Base-by-base conservation (phyloP, 2,797 vertebrate genomes). In the Channallabes apus region DNA sequence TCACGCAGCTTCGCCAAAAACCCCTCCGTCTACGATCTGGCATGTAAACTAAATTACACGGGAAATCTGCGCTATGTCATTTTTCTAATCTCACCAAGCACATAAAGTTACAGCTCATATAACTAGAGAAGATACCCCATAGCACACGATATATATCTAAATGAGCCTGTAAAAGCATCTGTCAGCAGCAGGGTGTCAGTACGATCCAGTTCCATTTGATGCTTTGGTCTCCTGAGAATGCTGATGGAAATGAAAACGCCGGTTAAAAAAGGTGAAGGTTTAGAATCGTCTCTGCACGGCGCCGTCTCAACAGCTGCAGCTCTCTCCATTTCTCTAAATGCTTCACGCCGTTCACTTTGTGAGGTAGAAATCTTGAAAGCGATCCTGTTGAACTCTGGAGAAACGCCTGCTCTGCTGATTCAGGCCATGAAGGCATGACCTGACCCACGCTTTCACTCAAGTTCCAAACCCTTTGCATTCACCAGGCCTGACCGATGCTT, bases 391-490 rank as follows among this genome's bases (percentile, higher is more conserved):
- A 88, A 84, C 79, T 69, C 46, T 67, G 46, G n/a, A 24, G 38
- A 83, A 83, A 83, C 83, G 81, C 64, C 51, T 85, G 85, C 79
- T 61, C 79, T 75, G 84, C 73, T 87, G 22, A 89, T 87, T 88
- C 78, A 72, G 79, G 87, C 84, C 81, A 88, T 84, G 80, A 92
- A 87, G 88, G 82, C 41, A 76, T 86, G 32, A 87, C 82, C 81
- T 92, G 92, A 92, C 91, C 90, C 56, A 58, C 7, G 71, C 87
- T 91, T 92, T 92, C 90, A 83, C 46, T 87, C 79, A 68, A 93
- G 93, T 93, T 94, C 90, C 38, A 92, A 91, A 89, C 88, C 89
- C 1, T 15, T 20, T 82, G 41, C 59, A 64, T 82, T 84, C 65
- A 41, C 38, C 79, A 87, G 86, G 79, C 84, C 71, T 85, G 89